phyloP scores from a whole-genome alignment of 2,888 invertebrate species.

The Ceriagrion tenellum region DNA sequence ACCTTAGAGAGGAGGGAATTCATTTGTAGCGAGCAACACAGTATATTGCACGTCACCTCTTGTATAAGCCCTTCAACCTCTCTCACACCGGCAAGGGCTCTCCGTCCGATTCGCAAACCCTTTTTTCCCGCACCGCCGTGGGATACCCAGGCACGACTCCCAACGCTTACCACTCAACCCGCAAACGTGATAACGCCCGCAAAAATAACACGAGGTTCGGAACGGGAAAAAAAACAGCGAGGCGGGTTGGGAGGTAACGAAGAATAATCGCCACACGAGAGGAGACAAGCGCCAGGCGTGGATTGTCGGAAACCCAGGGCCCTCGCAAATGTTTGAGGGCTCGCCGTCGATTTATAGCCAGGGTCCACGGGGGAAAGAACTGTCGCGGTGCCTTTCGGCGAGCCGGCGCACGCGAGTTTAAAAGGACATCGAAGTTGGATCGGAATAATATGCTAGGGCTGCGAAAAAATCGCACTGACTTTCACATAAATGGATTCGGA shows the following conservation, averaged over 20 bases:
- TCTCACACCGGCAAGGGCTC: not conserved
- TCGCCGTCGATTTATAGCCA: not conserved
- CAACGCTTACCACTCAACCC: not conserved
- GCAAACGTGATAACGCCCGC: not conserved
- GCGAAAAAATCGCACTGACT: not conserved
- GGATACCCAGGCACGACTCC: not conserved
- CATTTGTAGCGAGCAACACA: not conserved
- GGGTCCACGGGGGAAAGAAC: not conserved
- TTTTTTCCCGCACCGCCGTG: not conserved
- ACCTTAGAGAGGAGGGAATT: not conserved
- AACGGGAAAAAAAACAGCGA: not conserved
- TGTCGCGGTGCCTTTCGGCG: not conserved
- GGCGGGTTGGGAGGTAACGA: not conserved
- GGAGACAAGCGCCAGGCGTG: not conserved
- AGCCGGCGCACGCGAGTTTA: not conserved
- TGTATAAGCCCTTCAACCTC: not conserved
- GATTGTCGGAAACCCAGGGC: not conserved
- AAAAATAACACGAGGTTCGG: not conserved
- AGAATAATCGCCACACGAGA: not conserved
- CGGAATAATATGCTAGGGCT: not conserved
- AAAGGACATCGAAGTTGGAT: not conserved
- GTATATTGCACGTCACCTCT: not conserved
- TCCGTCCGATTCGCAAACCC: not conserved
- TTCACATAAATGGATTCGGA: conserved; percentile 3
- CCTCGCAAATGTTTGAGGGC: not conserved